Evolutionary conservation across 1,140 invertebrate genomes (phyloP).

Genomic region (Adoxophyes honmai): DNA sequence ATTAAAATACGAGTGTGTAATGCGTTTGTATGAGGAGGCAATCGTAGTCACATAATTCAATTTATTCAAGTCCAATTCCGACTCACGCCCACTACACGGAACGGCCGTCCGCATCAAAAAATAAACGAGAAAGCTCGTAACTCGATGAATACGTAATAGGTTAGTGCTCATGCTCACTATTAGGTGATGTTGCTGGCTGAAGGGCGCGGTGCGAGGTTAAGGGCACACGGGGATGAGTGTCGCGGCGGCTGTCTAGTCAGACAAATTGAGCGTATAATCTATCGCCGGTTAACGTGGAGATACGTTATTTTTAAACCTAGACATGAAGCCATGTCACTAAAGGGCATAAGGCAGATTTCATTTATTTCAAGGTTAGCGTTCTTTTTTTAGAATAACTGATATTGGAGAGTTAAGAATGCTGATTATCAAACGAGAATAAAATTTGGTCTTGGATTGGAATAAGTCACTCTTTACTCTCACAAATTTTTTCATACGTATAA

Average conservation of each 20-base stretch:
- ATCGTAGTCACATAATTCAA: constrained; percentile 51
- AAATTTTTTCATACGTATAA: no score
- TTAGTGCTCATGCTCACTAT: constrained; percentile 28
- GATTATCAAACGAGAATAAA: no score
- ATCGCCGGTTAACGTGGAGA: no score
- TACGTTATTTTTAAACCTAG: no score
- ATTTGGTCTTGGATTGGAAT: no score
- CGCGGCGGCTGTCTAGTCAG: not conserved
- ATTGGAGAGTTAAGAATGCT: no score
- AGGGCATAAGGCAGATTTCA: no score
- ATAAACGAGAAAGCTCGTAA: constrained; percentile 41
- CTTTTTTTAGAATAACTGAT: no score
- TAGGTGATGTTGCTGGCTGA: constrained; percentile 24
- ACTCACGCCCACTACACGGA: constrained; percentile 36
- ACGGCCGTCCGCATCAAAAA: constrained; percentile 37
- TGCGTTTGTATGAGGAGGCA: constrained; percentile 30
- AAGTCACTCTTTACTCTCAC: no score
- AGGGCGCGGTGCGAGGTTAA: constrained; percentile 15
- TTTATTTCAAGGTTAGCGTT: no score
- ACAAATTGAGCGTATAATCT: not conserved
- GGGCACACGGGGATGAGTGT: not conserved
- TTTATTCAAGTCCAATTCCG: constrained; percentile 49
- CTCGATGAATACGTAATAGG: constrained; percentile 47
- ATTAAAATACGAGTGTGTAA: constrained; percentile 26
- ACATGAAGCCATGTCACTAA: no score